Evolutionary conservation across 2,888 invertebrate species (phyloP).

Genomic region (Polymixis flavicincta): DNA sequence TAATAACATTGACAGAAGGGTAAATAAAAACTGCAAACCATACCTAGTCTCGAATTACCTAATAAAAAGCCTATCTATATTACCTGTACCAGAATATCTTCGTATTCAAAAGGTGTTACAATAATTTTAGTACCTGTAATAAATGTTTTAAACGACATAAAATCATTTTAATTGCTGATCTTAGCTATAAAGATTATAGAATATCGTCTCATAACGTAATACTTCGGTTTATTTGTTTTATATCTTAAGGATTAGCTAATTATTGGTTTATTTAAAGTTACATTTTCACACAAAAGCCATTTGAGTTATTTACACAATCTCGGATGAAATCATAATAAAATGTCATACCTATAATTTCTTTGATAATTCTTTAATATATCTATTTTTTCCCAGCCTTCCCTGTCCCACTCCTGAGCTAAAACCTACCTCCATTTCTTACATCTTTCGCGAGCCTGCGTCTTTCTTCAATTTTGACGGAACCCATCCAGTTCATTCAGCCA

Average conservation of each 20-base stretch:
- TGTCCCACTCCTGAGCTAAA: no score
- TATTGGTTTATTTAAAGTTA: slow-evolving; percentile 7
- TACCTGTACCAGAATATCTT: slow-evolving; percentile 4
- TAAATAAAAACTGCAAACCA: neutral
- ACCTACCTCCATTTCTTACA: no score
- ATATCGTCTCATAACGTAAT: neutral
- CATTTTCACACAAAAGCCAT: neutral
- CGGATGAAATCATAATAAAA: neutral
- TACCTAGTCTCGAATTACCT: neutral
- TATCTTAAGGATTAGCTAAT: neutral
- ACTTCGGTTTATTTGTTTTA: slow-evolving; percentile 25
- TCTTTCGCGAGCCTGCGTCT: no score
- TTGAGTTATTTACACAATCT: neutral
- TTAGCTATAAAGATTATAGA: slow-evolving; percentile 30
- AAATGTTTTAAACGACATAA: slow-evolving; percentile 46
- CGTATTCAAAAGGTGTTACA: slow-evolving; percentile 41
- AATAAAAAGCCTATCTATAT: slow-evolving; percentile 25
- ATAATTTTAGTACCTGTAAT: slow-evolving; percentile 49
- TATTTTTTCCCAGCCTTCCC: no score
- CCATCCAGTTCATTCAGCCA: no score
- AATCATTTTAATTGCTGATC: slow-evolving; percentile 42
- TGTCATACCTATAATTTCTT: neutral
- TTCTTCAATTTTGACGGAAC: no score
- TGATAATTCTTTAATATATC: neutral
- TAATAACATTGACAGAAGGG: no score